Evolutionary conservation across 2,888 invertebrate genomes (phyloP).

Genomic region (Cancer borealis): DNA sequence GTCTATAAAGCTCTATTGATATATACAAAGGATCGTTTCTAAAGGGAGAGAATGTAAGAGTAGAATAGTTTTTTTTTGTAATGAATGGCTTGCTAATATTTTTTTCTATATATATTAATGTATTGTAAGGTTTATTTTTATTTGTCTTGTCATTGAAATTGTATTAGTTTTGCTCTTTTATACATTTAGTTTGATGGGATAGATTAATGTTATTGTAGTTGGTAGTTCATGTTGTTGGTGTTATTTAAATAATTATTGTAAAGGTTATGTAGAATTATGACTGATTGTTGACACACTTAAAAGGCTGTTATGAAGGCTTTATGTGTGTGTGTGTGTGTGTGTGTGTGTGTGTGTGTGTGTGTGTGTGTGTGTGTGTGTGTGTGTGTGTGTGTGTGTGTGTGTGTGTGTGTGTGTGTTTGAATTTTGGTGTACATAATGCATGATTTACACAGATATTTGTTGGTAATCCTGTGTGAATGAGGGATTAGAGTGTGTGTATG

Average conservation of each 20-base stretch:
- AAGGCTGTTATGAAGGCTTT: neutral
- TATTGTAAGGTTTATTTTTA: neutral
- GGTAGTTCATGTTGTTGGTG: neutral
- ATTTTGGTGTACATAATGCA: neutral
- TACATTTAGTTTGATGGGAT: neutral
- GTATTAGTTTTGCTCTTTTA: too few relatives aligned
- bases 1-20: too few relatives aligned
- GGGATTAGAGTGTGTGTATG: neutral
- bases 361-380: conserved; percentile 41
- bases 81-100: too few relatives aligned
- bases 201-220: neutral
- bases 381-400: neutral
- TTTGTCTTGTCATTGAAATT: too few relatives aligned
- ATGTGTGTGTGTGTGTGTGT: conserved; percentile 49
- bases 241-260: neutral
- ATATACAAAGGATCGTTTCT: too few relatives aligned
- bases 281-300: neutral
- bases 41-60: too few relatives aligned
- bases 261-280: neutral
- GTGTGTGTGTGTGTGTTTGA: neutral
- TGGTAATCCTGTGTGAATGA: too few relatives aligned
- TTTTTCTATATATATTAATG: neutral
- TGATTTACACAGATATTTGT: too few relatives aligned
- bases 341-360: conserved; percentile 47
- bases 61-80: too few relatives aligned